Evolutionary conservation across 2,888 invertebrate species (phyloP).

Genomic region (Caenorhabditis sinica): DNA sequence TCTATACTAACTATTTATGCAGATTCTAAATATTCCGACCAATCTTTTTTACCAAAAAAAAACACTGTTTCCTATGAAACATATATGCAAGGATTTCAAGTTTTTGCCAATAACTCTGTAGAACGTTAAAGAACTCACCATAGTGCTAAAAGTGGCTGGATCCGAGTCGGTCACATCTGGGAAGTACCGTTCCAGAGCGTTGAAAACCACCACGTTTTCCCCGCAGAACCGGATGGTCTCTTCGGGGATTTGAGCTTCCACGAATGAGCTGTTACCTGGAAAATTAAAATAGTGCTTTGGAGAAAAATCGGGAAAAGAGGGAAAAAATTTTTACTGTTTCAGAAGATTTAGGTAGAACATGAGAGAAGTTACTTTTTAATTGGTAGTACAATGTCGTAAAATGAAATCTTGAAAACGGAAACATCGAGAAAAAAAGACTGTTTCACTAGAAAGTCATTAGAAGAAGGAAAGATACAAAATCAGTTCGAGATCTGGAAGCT

Average conservation of each 20-base stretch:
- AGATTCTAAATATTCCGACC: no score
- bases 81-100: no score
- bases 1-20: no score
- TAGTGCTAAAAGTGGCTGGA: conserved; percentile 50
- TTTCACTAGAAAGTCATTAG: no score
- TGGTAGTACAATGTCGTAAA: no score
- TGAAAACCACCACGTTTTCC: conserved; percentile 80
- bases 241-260: conserved; percentile 73
- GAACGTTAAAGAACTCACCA: conserved; percentile 1
- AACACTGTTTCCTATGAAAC: no score
- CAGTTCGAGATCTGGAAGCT: no score
- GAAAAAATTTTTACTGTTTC: neutral
- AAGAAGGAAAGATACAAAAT: no score
- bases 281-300: neutral
- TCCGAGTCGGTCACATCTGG: conserved; percentile 66
- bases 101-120: neutral
- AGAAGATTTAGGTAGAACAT: neutral
- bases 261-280: conserved; percentile 46
- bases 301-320: neutral
- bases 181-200: conserved; percentile 69
- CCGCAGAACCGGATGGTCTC: conserved; percentile 80
- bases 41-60: no score
- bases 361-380: no score
- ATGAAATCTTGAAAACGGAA: no score
- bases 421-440: no score